A percentile compares a stretch with the other conserved stretches of the same genome.
Evolutionary conservation across 1,140 invertebrate genomes (phyloP).

Genomic region (Drosophila willistoni): DNA sequence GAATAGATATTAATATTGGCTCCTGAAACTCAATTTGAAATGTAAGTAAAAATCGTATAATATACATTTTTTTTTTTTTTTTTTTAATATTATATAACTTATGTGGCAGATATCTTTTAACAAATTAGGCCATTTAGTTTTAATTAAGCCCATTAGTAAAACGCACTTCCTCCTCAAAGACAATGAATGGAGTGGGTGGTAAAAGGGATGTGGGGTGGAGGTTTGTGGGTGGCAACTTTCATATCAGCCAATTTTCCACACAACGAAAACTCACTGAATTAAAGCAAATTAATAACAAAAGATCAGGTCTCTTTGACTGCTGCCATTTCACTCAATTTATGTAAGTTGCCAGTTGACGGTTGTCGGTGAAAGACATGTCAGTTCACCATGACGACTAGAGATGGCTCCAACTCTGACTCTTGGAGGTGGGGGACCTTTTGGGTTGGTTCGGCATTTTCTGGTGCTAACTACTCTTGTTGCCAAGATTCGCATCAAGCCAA

Average conservation of each 20-base stretch:
- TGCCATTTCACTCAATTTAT: conserved; percentile 66
- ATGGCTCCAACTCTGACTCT: conserved; percentile 32
- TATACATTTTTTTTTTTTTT: too few relatives aligned
- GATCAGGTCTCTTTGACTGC: conserved; percentile 29
- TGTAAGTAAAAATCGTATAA: background rate
- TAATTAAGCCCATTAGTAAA: conserved; percentile 54
- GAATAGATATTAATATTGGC: conserved; percentile 2
- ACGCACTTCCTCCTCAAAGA: conserved; percentile 34
- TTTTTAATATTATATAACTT: conserved; percentile 5
- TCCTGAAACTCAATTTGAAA: background rate
- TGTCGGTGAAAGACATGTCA: conserved; percentile 41
- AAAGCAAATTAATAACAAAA: conserved; percentile 70
- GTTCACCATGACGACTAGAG: conserved; percentile 42
- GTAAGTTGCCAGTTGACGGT: conserved; percentile 31
- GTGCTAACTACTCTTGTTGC: conserved; percentile 53
- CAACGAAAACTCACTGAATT: conserved; percentile 67
- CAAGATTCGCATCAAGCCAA: conserved; percentile 12
- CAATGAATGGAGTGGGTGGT: background rate
- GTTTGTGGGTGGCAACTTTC: conserved; percentile 25
- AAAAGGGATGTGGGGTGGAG: background rate
- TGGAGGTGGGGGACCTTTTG: conserved; percentile 14
- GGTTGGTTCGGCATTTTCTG: conserved; percentile 5
- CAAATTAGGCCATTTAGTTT: conserved; percentile 44
- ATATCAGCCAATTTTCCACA: conserved; percentile 64
- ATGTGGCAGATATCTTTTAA: background rate